Evolutionary conservation across 2,113 vertebrate genomes (phyloP).

Genomic region (Malurus cyaneus): DNA sequence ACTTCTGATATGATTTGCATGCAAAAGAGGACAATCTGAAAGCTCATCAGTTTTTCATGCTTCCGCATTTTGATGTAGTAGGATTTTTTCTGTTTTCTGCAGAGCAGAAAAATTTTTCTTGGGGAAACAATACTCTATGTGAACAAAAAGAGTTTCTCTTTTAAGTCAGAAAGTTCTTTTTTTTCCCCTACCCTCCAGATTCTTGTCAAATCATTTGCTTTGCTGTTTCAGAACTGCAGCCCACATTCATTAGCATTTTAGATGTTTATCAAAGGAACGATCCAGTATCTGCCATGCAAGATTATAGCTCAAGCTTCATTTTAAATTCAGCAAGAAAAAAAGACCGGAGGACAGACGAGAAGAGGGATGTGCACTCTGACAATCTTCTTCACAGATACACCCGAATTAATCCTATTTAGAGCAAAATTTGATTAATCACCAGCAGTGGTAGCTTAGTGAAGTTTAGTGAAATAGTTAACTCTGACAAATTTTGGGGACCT

Average conservation of each 20-base stretch:
- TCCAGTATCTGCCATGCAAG: slow-evolving; percentile 76
- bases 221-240: slow-evolving; percentile 72
- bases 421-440: slow-evolving; percentile 77
- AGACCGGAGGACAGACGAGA: slow-evolving; percentile 69
- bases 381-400: slow-evolving; percentile 71
- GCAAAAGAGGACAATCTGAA: slow-evolving; percentile 98
- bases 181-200: slow-evolving; percentile 75
- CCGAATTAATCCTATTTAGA: slow-evolving; percentile 80
- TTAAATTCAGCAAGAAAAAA: slow-evolving; percentile 75
- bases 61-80: slow-evolving; percentile 85
- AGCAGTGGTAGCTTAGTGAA: slow-evolving; percentile 60
- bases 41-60: slow-evolving; percentile 95
- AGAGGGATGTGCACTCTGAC: slow-evolving; percentile 69
- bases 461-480: slow-evolving; percentile 66
- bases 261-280: slow-evolving; percentile 83
- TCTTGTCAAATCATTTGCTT: slow-evolving; percentile 78
- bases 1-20: slow-evolving; percentile 99
- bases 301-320: slow-evolving; percentile 80
- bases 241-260: slow-evolving; percentile 82
- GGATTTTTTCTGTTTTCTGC: slow-evolving; percentile 70
- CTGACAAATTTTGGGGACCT: slow-evolving; percentile 53
- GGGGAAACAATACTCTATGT: slow-evolving; percentile 72
- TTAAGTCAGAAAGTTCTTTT: slow-evolving; percentile 74
- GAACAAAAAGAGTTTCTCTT: slow-evolving; percentile 75
- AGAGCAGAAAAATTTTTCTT: slow-evolving; percentile 64